Conservation (phyloP, 1,140 invertebrate genomes). For the Procambarus virginalis region DNA sequence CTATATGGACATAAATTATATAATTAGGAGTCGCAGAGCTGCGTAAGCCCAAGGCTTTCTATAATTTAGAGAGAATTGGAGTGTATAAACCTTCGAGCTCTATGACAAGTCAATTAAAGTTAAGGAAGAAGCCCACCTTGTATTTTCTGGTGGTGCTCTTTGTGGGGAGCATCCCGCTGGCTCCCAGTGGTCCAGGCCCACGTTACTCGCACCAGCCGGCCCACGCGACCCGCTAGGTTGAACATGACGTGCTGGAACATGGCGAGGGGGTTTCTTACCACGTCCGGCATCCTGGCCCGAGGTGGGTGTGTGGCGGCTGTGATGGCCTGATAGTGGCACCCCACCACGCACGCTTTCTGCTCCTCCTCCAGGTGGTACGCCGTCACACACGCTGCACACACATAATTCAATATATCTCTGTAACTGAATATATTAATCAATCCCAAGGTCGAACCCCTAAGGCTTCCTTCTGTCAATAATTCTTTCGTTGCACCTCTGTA, state of each 20-base stretch:
- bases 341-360: conserved; percentile 58
- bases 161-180: not conserved
- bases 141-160: conserved; percentile 7
- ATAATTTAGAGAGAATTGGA: no score
- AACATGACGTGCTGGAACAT: conserved; percentile 58
- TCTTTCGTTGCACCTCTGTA: no score
- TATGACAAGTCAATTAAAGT: no score
- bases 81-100: no score
- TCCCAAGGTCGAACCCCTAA: no score
- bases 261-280: conserved; percentile 37
- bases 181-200: conserved; percentile 49
- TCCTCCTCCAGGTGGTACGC: conserved; percentile 53
- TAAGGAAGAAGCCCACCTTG: not conserved
- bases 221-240: conserved; percentile 44
- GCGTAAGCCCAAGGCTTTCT: no score
- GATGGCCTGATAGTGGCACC: conserved; percentile 61
- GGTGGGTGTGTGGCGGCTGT: conserved; percentile 44
- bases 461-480: no score
- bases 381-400: conserved; percentile 54
- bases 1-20: no score
- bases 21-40: no score
- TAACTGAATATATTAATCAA: no score
- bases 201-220: conserved; percentile 44
- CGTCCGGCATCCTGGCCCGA: not conserved
- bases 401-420: not conserved